Conservation (phyloP, 2,113 vertebrate species). For the Chamaetylas fuelleborni region DNA sequence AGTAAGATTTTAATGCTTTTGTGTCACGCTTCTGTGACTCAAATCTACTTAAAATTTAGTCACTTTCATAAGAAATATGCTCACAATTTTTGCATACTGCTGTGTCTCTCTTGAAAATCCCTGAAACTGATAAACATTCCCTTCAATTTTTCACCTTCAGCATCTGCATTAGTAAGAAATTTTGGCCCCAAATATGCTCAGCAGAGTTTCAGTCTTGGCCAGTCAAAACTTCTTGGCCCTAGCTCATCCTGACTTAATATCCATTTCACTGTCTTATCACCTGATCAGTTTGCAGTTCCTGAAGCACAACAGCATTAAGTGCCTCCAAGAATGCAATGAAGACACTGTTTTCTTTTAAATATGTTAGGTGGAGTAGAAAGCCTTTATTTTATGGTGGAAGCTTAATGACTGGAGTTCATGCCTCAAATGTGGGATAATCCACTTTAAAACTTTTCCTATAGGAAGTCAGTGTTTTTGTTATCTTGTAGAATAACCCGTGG, state of each 20-base stretch:
- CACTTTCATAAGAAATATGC: not conserved
- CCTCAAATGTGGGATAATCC: not conserved
- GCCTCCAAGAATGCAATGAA: not conserved
- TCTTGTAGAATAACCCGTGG: not conserved
- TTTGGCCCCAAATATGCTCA: not conserved
- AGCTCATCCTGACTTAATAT: not conserved
- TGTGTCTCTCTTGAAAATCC: not conserved
- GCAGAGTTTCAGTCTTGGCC: not conserved
- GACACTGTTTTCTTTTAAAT: not conserved
- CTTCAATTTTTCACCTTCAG: not conserved
- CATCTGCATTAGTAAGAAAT: not conserved
- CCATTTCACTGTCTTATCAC: not conserved
- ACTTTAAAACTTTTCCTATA: not conserved
- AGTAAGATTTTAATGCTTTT: not conserved
- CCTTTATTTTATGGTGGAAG: not conserved
- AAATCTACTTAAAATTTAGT: not conserved
- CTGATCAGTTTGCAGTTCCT: not conserved
- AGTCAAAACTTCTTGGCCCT: not conserved
- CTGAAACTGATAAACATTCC: not conserved
- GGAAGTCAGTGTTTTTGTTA: not conserved
- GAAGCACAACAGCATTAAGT: not conserved
- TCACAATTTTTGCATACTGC: not conserved
- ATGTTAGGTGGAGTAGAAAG: not conserved
- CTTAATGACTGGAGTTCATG: not conserved
- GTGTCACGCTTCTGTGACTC: not conserved